Percentiles rank a stretch among this genome's conserved stretches.
Conservation (phyloP, 2,113 vertebrate genomes). For the Nerophis lumbriciformis region DNA sequence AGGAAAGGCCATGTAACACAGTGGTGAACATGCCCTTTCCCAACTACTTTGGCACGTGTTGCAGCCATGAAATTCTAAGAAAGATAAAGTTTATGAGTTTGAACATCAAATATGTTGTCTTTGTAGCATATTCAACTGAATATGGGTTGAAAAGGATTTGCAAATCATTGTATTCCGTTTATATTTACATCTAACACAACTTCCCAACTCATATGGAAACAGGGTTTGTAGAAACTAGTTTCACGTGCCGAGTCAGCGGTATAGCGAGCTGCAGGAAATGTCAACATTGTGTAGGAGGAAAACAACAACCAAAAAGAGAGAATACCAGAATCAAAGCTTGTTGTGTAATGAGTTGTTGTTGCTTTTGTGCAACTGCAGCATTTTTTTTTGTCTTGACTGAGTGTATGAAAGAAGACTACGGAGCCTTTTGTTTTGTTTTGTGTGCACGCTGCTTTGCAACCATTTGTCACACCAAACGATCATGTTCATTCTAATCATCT, state of each 20-base stretch:
- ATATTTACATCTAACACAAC: no score
- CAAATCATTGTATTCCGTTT: no score
- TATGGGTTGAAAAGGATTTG: no score
- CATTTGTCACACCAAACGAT: not conserved
- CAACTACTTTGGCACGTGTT: no score
- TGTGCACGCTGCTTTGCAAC: not conserved
- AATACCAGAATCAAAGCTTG: conserved; percentile 13
- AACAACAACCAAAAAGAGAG: conserved; percentile 9
- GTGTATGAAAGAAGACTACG: not conserved
- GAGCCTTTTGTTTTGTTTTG: not conserved
- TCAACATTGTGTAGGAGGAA: conserved; percentile 4
- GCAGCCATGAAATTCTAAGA: no score
- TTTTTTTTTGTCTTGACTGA: conserved; percentile 11
- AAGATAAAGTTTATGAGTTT: no score
- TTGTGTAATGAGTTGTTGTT: not conserved
- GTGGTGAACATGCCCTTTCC: no score
- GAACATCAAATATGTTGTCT: no score
- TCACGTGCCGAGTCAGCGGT: conserved; percentile 28
- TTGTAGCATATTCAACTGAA: no score
- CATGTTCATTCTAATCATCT: no score
- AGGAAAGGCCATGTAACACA: no score
- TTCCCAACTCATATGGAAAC: no score
- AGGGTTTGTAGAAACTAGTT: conserved; percentile 6
- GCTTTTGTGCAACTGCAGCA: conserved; percentile 21
- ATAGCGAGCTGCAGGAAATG: conserved; percentile 20